Conservation (phyloP, 2,113 vertebrate genomes). For the Odontesthes bonariensis region DNA sequence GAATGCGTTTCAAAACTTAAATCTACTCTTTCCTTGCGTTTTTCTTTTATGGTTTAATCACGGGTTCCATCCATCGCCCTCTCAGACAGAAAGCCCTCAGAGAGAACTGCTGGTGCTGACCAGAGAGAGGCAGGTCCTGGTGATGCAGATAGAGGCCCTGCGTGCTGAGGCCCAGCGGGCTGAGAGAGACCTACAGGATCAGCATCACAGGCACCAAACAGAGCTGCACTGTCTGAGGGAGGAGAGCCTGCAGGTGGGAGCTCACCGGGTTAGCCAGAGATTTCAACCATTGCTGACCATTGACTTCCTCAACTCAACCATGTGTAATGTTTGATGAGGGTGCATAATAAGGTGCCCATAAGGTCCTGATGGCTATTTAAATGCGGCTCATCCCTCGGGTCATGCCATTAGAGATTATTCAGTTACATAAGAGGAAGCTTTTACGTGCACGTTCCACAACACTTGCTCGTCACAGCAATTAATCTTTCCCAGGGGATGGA, state of each 20-base stretch:
- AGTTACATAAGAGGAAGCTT: no score
- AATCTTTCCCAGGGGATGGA: no score
- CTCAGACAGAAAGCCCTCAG: slow-evolving; percentile 65
- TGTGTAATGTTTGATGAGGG: no score
- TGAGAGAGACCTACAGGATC: slow-evolving; percentile 77
- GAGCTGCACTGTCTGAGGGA: slow-evolving; percentile 78
- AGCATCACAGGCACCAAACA: slow-evolving; percentile 70
- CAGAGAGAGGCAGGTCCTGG: slow-evolving; percentile 75
- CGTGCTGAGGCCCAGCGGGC: slow-evolving; percentile 79
- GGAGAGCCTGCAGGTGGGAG: slow-evolving; percentile 84
- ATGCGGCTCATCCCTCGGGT: no score
- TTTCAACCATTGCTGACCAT: no score
- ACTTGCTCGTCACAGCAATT: no score
- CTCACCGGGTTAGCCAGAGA: not conserved
- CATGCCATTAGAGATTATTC: no score
- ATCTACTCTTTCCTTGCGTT: slow-evolving; percentile 28
- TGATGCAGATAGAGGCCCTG: slow-evolving; percentile 85
- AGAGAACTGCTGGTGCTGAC: slow-evolving; percentile 74
- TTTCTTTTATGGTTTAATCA: slow-evolving; percentile 22
- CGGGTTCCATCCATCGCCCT: slow-evolving; percentile 20
- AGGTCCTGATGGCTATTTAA: no score
- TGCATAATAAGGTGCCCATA: no score
- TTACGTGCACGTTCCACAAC: no score
- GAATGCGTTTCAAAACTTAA: slow-evolving; percentile 45
- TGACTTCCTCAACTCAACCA: no score